These are phyloP conservation scores for Dichetophora obliterata DNA, from an alignment of 2,888 invertebrate species.

Conservation along the genomic window DNA sequence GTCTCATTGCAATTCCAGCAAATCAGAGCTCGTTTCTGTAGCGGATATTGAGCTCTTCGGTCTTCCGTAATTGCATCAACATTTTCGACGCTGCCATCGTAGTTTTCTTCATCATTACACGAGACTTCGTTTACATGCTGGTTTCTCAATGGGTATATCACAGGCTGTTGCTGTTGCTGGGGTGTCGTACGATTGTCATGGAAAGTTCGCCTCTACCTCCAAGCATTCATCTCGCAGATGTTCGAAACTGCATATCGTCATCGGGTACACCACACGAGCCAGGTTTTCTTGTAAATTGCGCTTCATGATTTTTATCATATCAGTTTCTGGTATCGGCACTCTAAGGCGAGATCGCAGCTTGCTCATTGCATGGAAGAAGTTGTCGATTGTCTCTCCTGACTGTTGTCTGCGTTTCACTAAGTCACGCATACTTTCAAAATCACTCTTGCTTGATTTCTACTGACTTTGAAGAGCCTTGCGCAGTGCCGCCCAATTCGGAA, in stretches of 20 bases:
- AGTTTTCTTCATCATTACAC: background rate
- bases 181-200: background rate
- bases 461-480: background rate
- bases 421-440: constrained; percentile 22
- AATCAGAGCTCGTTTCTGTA: background rate
- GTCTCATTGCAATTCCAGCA: background rate
- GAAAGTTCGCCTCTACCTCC: constrained; percentile 15
- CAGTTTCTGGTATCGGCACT: constrained; percentile 23
- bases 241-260: background rate
- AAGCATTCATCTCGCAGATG: constrained; percentile 23
- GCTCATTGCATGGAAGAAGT: constrained; percentile 24
- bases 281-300: background rate
- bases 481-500: background rate
- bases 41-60: background rate
- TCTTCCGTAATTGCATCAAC: background rate
- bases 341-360: constrained; percentile 10
- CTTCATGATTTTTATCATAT: constrained; percentile 19
- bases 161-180: background rate
- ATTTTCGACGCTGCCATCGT: background rate
- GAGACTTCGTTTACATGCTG: background rate
- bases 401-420: constrained; percentile 18
- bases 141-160: background rate
- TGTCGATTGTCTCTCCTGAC: constrained; percentile 2
- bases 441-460: background rate
- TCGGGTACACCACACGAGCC: background rate